These are phyloP conservation scores for Bugula neritina DNA, from an alignment of 2,888 invertebrate genomes.

Conservation along the genomic window DNA sequence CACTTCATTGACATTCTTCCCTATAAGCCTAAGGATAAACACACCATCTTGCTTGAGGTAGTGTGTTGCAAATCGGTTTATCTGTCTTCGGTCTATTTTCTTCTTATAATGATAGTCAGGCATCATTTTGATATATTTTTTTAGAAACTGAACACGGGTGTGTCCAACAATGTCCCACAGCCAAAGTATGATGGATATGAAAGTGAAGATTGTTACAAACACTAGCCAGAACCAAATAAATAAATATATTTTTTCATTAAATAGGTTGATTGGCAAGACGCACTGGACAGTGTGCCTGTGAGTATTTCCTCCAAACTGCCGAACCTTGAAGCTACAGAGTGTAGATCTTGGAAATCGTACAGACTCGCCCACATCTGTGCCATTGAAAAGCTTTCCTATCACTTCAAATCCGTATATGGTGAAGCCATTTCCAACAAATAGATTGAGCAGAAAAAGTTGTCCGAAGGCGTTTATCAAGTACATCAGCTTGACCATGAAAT, in stretches of 20 bases:
- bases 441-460: constrained; percentile 56
- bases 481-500: constrained; percentile 54
- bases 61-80: constrained; percentile 49
- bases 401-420: constrained; percentile 55
- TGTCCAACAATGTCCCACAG: constrained; percentile 33
- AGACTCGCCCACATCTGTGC: constrained; percentile 48
- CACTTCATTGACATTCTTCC: constrained; percentile 53
- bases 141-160: constrained; percentile 43
- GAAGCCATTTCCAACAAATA: constrained; percentile 55
- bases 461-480: constrained; percentile 55
- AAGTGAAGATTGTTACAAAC: constrained; percentile 44
- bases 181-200: constrained; percentile 46
- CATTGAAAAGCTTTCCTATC: constrained; percentile 53
- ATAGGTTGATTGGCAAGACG: constrained; percentile 34
- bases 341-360: constrained; percentile 51
- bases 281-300: constrained; percentile 36
- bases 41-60: constrained; percentile 52
- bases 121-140: constrained; percentile 55
- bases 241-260: constrained; percentile 52
- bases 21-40: constrained; percentile 49
- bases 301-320: constrained; percentile 42
- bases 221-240: constrained; percentile 53
- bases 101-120: constrained; percentile 31
- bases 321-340: constrained; percentile 52
- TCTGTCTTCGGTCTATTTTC: constrained; percentile 40